These are phyloP conservation scores for Halocynthia roretzi DNA, from an alignment of 23 tunicate species.

Conservation along the genomic window DNA sequence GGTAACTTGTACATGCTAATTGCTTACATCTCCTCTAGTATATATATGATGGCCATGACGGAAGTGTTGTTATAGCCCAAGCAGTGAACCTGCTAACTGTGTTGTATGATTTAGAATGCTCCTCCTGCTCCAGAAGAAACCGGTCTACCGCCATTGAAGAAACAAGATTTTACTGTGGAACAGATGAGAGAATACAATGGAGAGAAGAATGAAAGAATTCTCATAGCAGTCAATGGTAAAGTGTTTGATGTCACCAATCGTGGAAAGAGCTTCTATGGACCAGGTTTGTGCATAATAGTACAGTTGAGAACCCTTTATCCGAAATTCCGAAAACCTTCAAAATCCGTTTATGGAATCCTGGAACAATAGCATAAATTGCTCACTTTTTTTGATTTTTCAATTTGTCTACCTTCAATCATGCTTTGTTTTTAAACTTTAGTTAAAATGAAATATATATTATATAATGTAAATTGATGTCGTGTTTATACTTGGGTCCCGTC, in stretches of 20 bases:
- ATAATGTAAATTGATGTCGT: no score
- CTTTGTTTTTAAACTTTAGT: no score
- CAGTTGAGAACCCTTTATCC: not conserved
- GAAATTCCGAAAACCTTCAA: no score
- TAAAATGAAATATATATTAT: no score
- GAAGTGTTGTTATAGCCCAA: not conserved
- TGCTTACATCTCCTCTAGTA: no score
- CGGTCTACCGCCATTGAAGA: constrained; percentile 56
- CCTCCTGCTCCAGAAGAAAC: constrained; percentile 35
- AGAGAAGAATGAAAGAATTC: constrained; percentile 62
- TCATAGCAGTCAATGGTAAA: constrained; percentile 89
- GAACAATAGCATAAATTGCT: no score
- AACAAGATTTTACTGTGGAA: constrained; percentile 61
- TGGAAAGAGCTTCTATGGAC: constrained; percentile 89
- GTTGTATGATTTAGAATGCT: constrained; percentile 7
- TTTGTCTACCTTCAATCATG: no score
- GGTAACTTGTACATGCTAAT: no score
- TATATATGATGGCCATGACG: no score
- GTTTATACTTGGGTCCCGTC: no score
- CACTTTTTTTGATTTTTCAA: no score
- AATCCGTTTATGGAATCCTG: no score
- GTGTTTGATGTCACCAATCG: constrained; percentile 88
- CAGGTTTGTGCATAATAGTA: constrained; percentile 34
- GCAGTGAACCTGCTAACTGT: not conserved
- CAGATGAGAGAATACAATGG: constrained; percentile 83